A percentile compares a stretch with the other conserved stretches of the same genome.
phyloP scores from a whole-genome alignment of 2,888 invertebrate genomes.

The Aporophyla nigra region DNA sequence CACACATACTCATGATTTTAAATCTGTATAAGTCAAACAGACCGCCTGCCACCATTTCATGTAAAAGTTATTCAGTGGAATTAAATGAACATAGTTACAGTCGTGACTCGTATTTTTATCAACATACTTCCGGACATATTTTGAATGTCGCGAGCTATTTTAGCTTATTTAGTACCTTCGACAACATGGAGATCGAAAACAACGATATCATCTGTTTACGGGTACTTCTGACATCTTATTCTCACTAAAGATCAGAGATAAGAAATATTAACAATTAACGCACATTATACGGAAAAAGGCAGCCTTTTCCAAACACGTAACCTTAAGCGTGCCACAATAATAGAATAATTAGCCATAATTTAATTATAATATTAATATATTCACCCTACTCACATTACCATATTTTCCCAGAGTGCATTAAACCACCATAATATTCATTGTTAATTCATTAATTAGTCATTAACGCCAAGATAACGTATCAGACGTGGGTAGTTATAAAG shows the following conservation, averaged over 20 bases:
- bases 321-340: conserved; percentile 11
- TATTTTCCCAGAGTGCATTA: conserved; percentile 30
- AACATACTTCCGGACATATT: no score
- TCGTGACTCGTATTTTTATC: no score
- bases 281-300: not conserved
- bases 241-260: conserved; percentile 13
- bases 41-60: no score
- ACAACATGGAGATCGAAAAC: not conserved
- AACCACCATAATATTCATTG: conserved; percentile 45
- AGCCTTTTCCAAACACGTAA: not conserved
- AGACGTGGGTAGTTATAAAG: conserved; percentile 12
- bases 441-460: conserved; percentile 59
- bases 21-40: no score
- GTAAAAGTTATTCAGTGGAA: no score
- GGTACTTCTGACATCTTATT: not conserved
- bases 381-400: conserved; percentile 48
- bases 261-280: conserved; percentile 10
- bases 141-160: no score
- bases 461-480: conserved; percentile 51
- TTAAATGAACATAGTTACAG: no score
- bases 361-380: conserved; percentile 38
- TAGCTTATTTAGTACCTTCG: no score
- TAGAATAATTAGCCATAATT: conserved; percentile 38
- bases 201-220: not conserved
- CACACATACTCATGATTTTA: no score